Evolutionary conservation across 2,888 invertebrate species (phyloP).

Genomic region (Mythimna pallens): DNA sequence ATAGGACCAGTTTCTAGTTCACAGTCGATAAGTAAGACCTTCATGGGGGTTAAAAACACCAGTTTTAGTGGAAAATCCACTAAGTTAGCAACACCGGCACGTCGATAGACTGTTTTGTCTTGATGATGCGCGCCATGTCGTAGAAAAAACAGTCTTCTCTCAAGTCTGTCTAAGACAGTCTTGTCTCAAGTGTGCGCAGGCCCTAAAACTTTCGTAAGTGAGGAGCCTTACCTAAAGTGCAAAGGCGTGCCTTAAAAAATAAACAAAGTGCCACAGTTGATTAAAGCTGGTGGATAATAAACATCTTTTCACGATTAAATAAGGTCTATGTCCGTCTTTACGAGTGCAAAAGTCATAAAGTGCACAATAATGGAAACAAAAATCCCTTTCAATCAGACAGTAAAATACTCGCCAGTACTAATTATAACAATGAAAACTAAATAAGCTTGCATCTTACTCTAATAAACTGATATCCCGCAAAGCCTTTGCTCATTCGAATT

Average conservation of each 20-base stretch:
- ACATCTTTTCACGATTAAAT: background rate
- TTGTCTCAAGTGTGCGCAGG: no score
- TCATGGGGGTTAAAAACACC: no score
- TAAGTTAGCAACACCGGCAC: no score
- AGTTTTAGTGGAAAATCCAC: no score
- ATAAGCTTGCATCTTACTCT: background rate
- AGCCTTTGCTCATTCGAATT: background rate
- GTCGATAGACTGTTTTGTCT: no score
- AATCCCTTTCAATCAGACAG: background rate
- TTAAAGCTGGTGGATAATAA: background rate
- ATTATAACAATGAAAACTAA: background rate
- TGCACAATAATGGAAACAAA: constrained; percentile 19
- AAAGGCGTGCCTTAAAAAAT: background rate
- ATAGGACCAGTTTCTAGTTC: no score
- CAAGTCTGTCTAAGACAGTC: no score
- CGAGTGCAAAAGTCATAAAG: constrained; percentile 8
- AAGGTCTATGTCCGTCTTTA: background rate
- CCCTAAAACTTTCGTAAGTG: background rate
- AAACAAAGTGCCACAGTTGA: background rate
- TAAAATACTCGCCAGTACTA: constrained; percentile 10
- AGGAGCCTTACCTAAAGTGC: background rate
- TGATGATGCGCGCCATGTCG: no score
- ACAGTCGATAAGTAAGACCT: no score
- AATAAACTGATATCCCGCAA: background rate
- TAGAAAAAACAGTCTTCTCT: no score